Percentiles rank a stretch among this genome's conserved stretches.
Evolutionary conservation across 2,888 invertebrate genomes (phyloP).

Genomic region (Pteria penguin): DNA sequence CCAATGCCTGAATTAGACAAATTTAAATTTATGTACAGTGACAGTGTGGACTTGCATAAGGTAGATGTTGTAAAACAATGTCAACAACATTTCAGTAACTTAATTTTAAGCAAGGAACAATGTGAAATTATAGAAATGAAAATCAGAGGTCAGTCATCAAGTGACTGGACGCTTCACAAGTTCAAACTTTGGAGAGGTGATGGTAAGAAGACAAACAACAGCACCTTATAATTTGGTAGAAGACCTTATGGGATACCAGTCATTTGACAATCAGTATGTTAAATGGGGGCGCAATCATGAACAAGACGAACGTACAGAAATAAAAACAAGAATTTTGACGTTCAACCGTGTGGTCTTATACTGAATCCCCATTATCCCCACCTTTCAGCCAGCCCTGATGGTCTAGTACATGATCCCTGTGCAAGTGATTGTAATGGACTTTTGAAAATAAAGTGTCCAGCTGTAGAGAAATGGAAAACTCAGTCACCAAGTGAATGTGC

Average conservation of each 20-base stretch:
- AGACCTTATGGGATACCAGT: conserved; percentile 5
- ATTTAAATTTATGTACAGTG: background rate
- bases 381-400: conserved; percentile 41
- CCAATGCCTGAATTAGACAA: background rate
- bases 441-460: conserved; percentile 44
- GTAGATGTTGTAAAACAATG: background rate
- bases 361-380: conserved; percentile 23
- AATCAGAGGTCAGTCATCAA: no score
- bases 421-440: conserved; percentile 2
- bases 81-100: background rate
- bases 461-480: background rate
- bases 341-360: conserved; percentile 21
- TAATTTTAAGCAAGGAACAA: no score
- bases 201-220: conserved; percentile 1
- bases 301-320: no score
- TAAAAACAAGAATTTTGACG: no score
- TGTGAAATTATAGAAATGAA: no score
- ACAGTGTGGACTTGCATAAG: background rate
- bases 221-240: conserved; percentile 25
- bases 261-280: background rate
- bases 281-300: conserved; percentile 41
- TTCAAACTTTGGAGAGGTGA: conserved; percentile 37
- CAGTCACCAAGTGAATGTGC: background rate
- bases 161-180: no score
- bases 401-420: conserved; percentile 6